These are phyloP conservation scores for Diorhabda elongata DNA, from an alignment of 1,140 invertebrate genomes.

Conservation along the genomic window DNA sequence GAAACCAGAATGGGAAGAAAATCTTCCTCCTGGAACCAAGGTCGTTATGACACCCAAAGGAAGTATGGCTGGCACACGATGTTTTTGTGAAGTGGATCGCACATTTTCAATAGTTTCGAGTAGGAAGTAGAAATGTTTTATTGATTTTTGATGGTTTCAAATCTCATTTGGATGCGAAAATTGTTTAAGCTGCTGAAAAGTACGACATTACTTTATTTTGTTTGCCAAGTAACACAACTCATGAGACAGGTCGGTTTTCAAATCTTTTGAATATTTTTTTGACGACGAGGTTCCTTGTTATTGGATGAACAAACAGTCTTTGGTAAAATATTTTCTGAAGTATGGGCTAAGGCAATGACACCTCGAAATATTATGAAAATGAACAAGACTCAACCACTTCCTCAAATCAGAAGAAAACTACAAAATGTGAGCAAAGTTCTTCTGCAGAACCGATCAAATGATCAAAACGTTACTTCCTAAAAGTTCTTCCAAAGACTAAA, in stretches of 20 bases:
- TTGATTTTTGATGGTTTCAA: conserved; percentile 46
- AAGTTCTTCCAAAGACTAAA: not conserved
- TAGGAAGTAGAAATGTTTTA: conserved; percentile 28
- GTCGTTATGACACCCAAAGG: conserved; percentile 43
- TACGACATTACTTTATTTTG: conserved; percentile 40
- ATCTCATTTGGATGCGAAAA: conserved; percentile 40
- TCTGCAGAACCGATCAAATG: not conserved
- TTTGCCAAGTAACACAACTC: conserved; percentile 29
- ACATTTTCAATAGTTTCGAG: conserved; percentile 41
- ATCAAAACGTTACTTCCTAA: not conserved
- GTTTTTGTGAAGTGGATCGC: conserved; percentile 42
- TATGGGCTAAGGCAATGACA: not conserved
- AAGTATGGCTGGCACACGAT: too few relatives aligned
- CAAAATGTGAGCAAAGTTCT: not conserved
- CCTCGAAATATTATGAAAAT: not conserved
- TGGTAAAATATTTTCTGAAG: conserved; percentile 8
- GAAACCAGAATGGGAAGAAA: conserved; percentile 32
- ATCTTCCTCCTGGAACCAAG: conserved; percentile 25
- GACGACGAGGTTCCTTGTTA: conserved; percentile 20
- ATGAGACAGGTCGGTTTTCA: conserved; percentile 38
- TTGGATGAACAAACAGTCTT: conserved; percentile 9
- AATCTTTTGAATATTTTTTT: conserved; percentile 20
- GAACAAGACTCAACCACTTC: not conserved
- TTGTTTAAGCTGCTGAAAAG: conserved; percentile 39
- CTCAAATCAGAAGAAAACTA: not conserved